Base-by-base conservation (phyloP, 2,113 vertebrate genomes). In the Scalopus aquaticus region DNA sequence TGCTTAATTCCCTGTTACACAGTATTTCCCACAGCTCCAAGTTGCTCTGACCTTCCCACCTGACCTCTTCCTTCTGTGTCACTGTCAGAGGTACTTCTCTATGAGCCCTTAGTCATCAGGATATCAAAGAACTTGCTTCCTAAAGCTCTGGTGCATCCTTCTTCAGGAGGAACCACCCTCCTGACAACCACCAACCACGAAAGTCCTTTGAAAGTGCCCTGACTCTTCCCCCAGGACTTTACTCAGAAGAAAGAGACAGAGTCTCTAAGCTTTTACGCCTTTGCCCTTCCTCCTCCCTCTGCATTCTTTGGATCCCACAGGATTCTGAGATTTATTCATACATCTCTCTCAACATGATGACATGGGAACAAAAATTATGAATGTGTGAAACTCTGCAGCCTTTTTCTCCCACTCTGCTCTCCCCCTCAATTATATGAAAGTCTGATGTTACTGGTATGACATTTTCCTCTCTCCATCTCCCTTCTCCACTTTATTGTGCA, bases 191-290 rank as follows among this genome's bases (percentile, higher is more conserved):
- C 20, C 5, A 8, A 56, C 79, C 5, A 5, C 58, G 4, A 24
- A 19, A 15, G 26, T 58, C 28, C 56, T 51, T 20, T 13, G 13
- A 32, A 78, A 83, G 49, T 11, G 3, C 26, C 5, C 62, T 35
- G 3, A 20, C 9, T 4, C 19, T 42, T 8, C 17, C 56, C 44
- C 65, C 22, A 7, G 35, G 24, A 65, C 42, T 12, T 37, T 44
- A 7, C 37, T 42, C 51, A 24, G n/a, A 7, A 87, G 44, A 32
- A 78, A 84, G 51, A 46, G 28, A 35, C 1, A 3, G 9, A 4
- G 0, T 6, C 4, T 24, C 26, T n/a, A 30, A 37, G 28, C 3
- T 6, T 39, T 39, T 2, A 73, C 4, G n/a, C 4, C 24, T n/a
- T 35, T 26, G 10, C 24, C 54, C 44, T 49, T 24, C 24, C 20